Conservation (phyloP, 2,113 vertebrate species). For the Oreochromis spilurus region DNA sequence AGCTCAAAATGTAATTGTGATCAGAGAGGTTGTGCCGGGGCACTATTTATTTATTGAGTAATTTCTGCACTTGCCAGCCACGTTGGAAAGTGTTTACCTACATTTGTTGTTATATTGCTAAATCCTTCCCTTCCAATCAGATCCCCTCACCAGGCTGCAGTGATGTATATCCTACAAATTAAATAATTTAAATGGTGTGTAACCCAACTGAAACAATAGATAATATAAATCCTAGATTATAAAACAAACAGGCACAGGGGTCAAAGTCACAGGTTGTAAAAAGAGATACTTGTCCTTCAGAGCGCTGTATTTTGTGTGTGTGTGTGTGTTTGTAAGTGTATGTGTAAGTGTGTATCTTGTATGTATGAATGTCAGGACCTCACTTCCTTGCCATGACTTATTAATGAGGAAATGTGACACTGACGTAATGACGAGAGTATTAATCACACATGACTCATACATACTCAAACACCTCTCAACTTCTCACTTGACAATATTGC, state of each 20-base stretch:
- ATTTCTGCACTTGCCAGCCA: not conserved
- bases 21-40: not conserved
- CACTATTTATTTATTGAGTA: not conserved
- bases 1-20: not conserved
- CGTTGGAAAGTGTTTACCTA: not conserved
- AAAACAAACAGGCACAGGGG: not conserved
- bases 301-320: not conserved
- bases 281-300: not conserved
- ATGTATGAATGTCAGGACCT: not conserved
- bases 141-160: not conserved
- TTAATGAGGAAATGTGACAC: slow-evolving; percentile 46
- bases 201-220: not conserved
- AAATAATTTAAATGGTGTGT: not conserved
- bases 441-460: slow-evolving; percentile 50
- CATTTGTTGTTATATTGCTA: not conserved
- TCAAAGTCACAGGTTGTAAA: not conserved
- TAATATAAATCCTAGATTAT: not conserved
- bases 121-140: not conserved
- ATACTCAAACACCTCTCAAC: slow-evolving; percentile 28
- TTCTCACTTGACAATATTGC: slow-evolving; percentile 15
- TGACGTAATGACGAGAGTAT: slow-evolving; percentile 2
- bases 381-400: slow-evolving; percentile 21
- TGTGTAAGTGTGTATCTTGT: not conserved
- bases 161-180: not conserved
- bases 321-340: not conserved